Base-by-base conservation (phyloP, 1,140 invertebrate species). In the Hylaeus anthracinus region DNA sequence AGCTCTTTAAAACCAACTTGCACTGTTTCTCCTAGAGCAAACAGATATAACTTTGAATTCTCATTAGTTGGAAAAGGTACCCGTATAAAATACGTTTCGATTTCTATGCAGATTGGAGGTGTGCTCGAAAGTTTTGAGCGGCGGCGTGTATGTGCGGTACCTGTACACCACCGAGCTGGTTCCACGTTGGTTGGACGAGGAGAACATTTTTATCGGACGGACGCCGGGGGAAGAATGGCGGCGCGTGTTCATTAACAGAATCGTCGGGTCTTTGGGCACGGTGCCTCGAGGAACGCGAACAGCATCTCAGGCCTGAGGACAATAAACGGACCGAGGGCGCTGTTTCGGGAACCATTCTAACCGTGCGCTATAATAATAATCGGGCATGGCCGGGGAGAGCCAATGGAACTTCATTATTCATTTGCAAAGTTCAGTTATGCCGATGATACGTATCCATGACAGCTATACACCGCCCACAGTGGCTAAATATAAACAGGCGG, bases 371-470 rank as follows among this genome's bases (percentile, higher is more conserved):
- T 79, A 79, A 79, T 79, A 64, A 64, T 64, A 64, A 64, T 64
- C 61, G 70, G 71, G 51, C 70, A 48, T 41, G 66, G 70, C 67
- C 37, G 61, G 71, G 70, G 64, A 74, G 71, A 61, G 77, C 83
- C 90, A 89, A 91, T 92, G 90, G 91, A 91, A 92, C 86, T 92
- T 92, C 91, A 93, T 93, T 93, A 93, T 93, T 93, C 92, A 93
- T 93, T 88, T 85, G 89, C 87, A 86, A 88, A 90, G 90, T 88
- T 92, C 91, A 92, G 92, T 93, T 93, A 93, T 93, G 91, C 91
- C 90, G 92, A 93, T 93, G 92, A 93, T 93, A 93, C 91, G 92
- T 93, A 93, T 93, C 92, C 91, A 88, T 93, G 92, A 93, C 92
- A 93, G 92, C 89, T 90, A 92, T 92, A 93, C 51, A 51, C 92